These are phyloP conservation scores for Campoletis sonorensis DNA, from an alignment of 1,140 invertebrate genomes.

Conservation along the genomic window DNA sequence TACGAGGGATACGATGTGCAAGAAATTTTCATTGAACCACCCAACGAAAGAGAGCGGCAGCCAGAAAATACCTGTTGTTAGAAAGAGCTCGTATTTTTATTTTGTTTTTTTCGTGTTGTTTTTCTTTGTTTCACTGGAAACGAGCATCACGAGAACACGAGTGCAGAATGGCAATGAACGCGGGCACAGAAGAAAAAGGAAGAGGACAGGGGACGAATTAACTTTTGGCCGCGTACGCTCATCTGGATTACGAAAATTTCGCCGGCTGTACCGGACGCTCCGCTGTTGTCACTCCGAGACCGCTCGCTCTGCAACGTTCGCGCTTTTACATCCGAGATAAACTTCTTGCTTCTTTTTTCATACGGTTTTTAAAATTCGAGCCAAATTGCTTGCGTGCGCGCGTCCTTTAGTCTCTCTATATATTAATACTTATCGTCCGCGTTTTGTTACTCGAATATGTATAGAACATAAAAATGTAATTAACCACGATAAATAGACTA, in stretches of 20 bases:
- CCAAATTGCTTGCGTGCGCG: neutral
- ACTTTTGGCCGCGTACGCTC: conserved; percentile 13
- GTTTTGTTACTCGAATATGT: too few species aligned
- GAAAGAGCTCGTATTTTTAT: neutral
- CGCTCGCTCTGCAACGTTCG: conserved; percentile 1
- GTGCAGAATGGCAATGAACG: neutral
- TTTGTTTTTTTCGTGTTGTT: neutral
- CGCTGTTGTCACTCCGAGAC: neutral
- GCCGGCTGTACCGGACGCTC: conserved; percentile 1
- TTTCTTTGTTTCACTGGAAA: neutral
- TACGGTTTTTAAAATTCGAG: neutral
- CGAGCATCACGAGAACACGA: neutral
- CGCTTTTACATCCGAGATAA: neutral
- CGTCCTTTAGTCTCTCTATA: too few species aligned
- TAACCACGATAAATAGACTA: too few species aligned
- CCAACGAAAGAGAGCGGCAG: neutral
- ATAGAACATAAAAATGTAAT: too few species aligned
- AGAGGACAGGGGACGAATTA: conserved; percentile 21
- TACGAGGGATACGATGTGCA: neutral
- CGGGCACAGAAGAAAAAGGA: neutral
- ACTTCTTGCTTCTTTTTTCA: neutral
- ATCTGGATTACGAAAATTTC: conserved; percentile 25
- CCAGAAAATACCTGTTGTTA: neutral
- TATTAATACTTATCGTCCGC: too few species aligned
- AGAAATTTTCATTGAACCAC: conserved; percentile 35